phyloP scores from a whole-genome alignment of 37 sponge, comb jelly and placozoan genomes.

The Tethya wilhelma region DNA sequence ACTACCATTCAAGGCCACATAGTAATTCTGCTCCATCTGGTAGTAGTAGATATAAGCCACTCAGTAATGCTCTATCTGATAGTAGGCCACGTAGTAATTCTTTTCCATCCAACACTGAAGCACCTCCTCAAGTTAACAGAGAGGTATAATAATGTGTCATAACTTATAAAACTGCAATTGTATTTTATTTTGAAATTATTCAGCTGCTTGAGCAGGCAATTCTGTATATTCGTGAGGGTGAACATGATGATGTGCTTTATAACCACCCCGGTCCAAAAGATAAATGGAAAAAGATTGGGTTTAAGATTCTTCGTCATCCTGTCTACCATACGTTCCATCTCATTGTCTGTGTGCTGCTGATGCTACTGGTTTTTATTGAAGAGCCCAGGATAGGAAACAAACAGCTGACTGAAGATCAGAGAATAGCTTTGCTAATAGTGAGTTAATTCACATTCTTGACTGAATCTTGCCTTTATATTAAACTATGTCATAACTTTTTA shows the following conservation, averaged over 20 bases:
- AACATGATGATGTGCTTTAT: conserved; percentile 53
- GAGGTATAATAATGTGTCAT: too few relatives aligned
- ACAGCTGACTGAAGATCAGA: neutral
- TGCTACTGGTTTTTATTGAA: conserved; percentile 69
- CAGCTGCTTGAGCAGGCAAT: conserved; percentile 82
- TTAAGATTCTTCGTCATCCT: conserved; percentile 49
- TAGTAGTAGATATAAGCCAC: too few relatives aligned
- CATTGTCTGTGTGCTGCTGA: conserved; percentile 22
- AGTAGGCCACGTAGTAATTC: too few relatives aligned
- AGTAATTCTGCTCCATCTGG: too few relatives aligned
- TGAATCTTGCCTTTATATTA: neutral
- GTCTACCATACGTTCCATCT: conserved; percentile 36
- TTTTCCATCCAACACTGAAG: too few relatives aligned
- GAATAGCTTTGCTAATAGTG: neutral
- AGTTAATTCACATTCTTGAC: neutral
- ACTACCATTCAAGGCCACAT: too few relatives aligned
- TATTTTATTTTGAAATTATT: too few relatives aligned
- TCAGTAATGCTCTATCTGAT: too few relatives aligned
- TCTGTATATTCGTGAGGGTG: conserved; percentile 60
- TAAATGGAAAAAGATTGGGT: conserved; percentile 22
- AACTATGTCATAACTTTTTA: neutral
- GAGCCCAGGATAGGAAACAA: conserved; percentile 15
- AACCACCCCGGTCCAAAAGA: conserved; percentile 21
- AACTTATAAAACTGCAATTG: too few relatives aligned
- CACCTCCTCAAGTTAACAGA: too few relatives aligned